Conservation (phyloP, 2,113 vertebrate species). For the Cichladusa arquata region DNA sequence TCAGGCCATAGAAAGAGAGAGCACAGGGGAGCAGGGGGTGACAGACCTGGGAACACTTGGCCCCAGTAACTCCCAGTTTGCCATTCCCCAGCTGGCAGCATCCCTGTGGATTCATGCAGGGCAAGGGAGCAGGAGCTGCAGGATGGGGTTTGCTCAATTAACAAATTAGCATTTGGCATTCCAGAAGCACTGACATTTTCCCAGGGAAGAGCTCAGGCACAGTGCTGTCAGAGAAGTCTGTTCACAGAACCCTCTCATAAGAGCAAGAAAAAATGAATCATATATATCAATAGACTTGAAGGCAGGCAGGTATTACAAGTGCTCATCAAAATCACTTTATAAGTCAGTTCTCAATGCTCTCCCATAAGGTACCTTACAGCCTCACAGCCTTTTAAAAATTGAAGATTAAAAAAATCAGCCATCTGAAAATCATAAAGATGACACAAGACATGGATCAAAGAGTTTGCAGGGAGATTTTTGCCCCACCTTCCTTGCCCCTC, state of each 20-base stretch:
- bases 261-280: background rate
- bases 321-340: background rate
- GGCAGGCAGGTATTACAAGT: background rate
- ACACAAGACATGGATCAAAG: background rate
- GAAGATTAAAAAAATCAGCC: background rate
- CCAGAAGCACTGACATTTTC: background rate
- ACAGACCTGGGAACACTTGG: background rate
- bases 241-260: background rate
- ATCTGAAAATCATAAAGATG: background rate
- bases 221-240: background rate
- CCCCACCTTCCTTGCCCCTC: accelerated
- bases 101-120: background rate
- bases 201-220: background rate
- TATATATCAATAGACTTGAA: background rate
- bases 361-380: background rate
- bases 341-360: background rate
- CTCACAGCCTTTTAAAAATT: background rate
- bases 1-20: background rate
- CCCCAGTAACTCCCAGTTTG: background rate
- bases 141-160: background rate
- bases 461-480: background rate
- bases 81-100: background rate
- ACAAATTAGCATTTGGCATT: background rate
- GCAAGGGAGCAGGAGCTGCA: background rate
- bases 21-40: background rate